Evolutionary conservation across 2,113 vertebrate species (phyloP).

Genomic region (Macheiramphus alcinus): DNA sequence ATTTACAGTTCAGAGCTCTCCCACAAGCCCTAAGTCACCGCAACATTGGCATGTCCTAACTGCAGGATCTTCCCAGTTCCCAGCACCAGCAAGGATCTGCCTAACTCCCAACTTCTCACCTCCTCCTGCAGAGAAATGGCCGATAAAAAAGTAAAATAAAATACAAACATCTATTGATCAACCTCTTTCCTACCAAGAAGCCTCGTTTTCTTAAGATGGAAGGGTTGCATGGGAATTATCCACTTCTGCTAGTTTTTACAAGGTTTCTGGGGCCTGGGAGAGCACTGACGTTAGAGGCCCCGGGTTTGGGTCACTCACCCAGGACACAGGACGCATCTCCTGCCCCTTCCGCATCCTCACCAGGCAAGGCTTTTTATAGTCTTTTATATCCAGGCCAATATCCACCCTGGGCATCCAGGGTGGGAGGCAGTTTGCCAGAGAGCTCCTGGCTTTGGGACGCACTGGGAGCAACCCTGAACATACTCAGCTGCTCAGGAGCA

Average conservation of each 20-base stretch:
- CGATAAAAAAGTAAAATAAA: background rate
- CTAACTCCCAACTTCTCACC: background rate
- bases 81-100: background rate
- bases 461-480: background rate
- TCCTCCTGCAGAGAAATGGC: background rate
- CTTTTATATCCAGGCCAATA: background rate
- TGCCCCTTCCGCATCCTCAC: background rate
- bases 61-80: background rate
- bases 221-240: rapidly evolving
- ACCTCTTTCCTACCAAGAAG: background rate
- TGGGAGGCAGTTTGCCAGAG: background rate
- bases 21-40: background rate
- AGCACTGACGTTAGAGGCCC: background rate
- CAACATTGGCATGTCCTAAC: background rate
- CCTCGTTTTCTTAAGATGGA: background rate
- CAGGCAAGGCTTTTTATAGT: background rate
- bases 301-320: background rate
- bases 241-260: background rate
- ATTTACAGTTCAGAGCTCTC: background rate
- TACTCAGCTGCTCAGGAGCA: background rate
- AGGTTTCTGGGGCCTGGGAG: background rate
- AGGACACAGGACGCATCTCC: background rate
- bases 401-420: background rate
- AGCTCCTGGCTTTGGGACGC: rapidly evolving
- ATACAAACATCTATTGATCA: background rate